Base-by-base conservation (phyloP, 2,113 vertebrate species). In the Lipotes vexillifer region DNA sequence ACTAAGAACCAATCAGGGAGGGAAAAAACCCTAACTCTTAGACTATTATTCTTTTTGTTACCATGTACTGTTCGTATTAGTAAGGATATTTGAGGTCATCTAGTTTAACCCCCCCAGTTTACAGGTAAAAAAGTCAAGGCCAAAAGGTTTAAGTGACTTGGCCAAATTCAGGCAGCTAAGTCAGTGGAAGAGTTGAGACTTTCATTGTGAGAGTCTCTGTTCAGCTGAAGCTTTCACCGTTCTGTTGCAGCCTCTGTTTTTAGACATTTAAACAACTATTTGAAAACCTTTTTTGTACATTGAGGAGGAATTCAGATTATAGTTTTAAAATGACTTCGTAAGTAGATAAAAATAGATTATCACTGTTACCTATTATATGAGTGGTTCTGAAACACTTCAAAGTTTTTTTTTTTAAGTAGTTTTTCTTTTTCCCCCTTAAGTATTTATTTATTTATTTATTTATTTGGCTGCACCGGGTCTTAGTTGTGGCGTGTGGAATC, bases 321-420 rank as follows among this genome's bases (percentile, higher is more conserved):
- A 93, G 77, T 85, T 85, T 49, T 68, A 77, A 86, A 61, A 36
- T 81, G 12, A 68, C 71, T 75, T 81, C 8, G 21, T 33, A 59
- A 65, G 20, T 81, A 44, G 27, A 59, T 87, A 71, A 97, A 82
- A 93, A 68, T 66, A 85, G 41, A 17, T 65, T 33, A 38, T 61
- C 20, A 23, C 31, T 94, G 23, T 97, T 91, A 72, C 7, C 18
- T 84, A 11, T 61, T 96, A 88, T 72, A 69, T 75, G 31, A 93
- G 21, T 93, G 41, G 8, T 93, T 94, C 57, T 95, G 27, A 92
- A 96, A 77, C 68, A 85, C 36, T 91, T 55, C 17, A 63, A 92
- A 75, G 52, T 88, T 8, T 8, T 57, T 57, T 55, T 57, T 57
- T 57, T 57, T 52, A 52, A 57, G 55, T 57, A 57, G 18, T 57